Evolutionary conservation across 1,140 invertebrate genomes (phyloP), one percentile per base, ranked within the genome.

Genomic region (Zeugodacus cucurbitae): DNA sequence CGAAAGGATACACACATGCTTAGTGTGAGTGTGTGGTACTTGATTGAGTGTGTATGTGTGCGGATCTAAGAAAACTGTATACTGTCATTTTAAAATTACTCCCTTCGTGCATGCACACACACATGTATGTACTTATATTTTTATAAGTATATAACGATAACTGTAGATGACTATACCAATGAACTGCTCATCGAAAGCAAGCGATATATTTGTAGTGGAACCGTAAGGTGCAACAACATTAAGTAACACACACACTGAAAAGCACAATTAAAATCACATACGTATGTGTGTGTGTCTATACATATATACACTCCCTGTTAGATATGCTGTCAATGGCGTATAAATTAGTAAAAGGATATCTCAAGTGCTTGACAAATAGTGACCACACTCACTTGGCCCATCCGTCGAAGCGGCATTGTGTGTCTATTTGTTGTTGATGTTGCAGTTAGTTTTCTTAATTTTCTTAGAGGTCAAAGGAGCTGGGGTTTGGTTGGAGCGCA

Each of bases 311-410:
- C 0, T 17, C 14, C 14, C 48, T 20, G 48, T 20, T 54, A 20
- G 48, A 4, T 54, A 48, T 82, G 34, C 74, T 17, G 34, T 82
- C 74, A 29, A 82, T 48, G 26, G 20, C 41, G 22, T 48, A 82
- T 82, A 82, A 48, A 82, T 82, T 82, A 26, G 74, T 82, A 44
- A 82, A 82, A 82, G 41, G 74, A 82, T 82, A 82, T 54, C 37
- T 74, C 41, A 82, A 82, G 74, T 41, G 41, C n/a, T 82, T 54
- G 74, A 82, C 74, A 82, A 82, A 82, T 82, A 82, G 41, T 54
- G 74, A 82, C 74, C 74, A 10, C 74, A 82, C 41, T 82, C 41
- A 82, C 74, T 48, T 48, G 74, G 41, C n/a, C n/a, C 74, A 82
- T 82, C 67, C 22, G 67, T 14, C 34, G 22, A 74, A 37, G 32